Conservation (phyloP, 2,113 vertebrate genomes). For the Gavialis gangeticus region DNA sequence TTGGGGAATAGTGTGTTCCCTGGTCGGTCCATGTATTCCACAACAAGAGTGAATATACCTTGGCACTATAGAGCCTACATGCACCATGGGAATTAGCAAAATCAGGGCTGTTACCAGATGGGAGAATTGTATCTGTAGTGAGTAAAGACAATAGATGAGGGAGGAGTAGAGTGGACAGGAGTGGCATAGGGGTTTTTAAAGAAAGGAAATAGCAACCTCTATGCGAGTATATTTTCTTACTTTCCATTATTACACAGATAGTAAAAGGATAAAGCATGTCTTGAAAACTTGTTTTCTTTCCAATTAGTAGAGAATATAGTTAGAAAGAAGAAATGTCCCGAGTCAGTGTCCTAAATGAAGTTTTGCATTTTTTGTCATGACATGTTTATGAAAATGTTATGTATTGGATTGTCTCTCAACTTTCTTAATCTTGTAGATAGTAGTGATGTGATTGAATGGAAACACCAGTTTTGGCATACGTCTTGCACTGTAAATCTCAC, state of each 20-base stretch:
- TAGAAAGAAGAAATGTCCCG: not conserved
- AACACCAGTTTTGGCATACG: constrained; percentile 22
- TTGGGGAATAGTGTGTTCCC: constrained; percentile 25
- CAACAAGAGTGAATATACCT: constrained; percentile 53
- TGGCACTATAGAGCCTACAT: constrained; percentile 32
- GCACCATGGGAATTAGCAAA: constrained; percentile 72
- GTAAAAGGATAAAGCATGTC: not conserved
- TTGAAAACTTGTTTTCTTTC: not conserved
- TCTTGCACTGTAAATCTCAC: constrained; percentile 1
- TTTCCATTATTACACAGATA: not conserved
- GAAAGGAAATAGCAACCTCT: not conserved
- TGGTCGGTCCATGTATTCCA: constrained; percentile 25
- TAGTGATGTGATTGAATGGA: constrained; percentile 77
- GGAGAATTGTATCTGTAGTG: constrained; percentile 33
- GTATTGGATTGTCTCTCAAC: constrained; percentile 60
- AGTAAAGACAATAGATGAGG: constrained; percentile 56
- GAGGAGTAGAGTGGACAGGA: constrained; percentile 8
- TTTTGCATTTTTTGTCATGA: constrained; percentile 56
- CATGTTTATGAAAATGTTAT: constrained; percentile 75
- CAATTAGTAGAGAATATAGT: not conserved
- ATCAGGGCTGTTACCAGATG: constrained; percentile 60
- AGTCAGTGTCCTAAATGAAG: not conserved
- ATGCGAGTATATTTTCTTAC: not conserved
- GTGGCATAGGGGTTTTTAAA: not conserved
- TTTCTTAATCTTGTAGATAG: constrained; percentile 72